Evolutionary conservation across 2,113 vertebrate species (phyloP), one percentile per base, ranked within the genome.

Genomic region (Arothron firmamentum): DNA sequence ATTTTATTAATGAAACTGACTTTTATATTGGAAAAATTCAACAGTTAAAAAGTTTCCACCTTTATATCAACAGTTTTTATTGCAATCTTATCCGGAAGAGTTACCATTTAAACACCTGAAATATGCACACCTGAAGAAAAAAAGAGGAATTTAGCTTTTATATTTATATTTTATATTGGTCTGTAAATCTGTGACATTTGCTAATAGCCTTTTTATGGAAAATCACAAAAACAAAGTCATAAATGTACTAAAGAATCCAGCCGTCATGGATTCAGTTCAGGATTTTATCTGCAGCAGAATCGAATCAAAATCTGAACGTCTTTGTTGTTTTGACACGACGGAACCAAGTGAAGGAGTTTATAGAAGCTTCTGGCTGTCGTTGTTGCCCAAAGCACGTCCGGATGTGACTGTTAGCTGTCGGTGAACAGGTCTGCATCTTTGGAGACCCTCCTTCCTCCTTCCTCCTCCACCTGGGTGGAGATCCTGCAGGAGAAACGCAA

Each of bases 41-140:
- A 46, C 15, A 46, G 17, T 17, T 17, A 46, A 46, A 17, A 46
- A n/a, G 6, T 16, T 1, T 6, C 15, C 14, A 46, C 15, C 1
- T n/a, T 46, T 46, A 46, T n/a, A 6, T 46, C 66, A 62, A 62
- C 11, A 59, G 46, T 6, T 74, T 84, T 85, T 88, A 88, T 86
- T 86, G 67, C 59, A 70, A 55, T 45, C 43, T 52, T 55, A 64
- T 67, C 21, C 58, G 21, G 50, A 56, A 62, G 21, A 51, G 53
- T 57, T 74, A 70, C 19, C 60, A 0, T 38, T 38, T 2, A 38
- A 38, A 38, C 34, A 38, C 2, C 34, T 10, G 11, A 38, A 38
- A 38, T 38, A 12, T 38, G 12, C 34, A 38, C 34, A 12, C 10
- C 34, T 38, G 11, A 38, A 12, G 28, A 31, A 18, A 41, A n/a